Base-by-base conservation (phyloP, 1,140 invertebrate species). In the Frieseomelitta varia region DNA sequence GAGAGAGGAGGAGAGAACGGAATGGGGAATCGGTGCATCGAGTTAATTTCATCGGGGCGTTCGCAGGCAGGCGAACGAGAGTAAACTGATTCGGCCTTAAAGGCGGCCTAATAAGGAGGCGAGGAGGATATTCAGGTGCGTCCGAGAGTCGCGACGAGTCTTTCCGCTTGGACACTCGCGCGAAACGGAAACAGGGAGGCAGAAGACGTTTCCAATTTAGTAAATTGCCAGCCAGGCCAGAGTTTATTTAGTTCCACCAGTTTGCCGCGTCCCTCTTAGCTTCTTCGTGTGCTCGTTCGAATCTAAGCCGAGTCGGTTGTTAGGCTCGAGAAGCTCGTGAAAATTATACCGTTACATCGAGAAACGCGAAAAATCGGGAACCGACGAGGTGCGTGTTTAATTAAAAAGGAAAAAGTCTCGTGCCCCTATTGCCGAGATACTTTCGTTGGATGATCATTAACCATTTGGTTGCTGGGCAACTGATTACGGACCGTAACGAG, bases 201-300 rank as follows among this genome's bases (percentile, higher is more conserved):
- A 39, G 39, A 4, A 63, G 55, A 65, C 30, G 67, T 71, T 6
- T 78, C 73, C 73, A 88, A 87, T 84, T 77, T 88, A 78, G 21
- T 51, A 78, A 87, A 87, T 67, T 55, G 61, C n/a, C n/a, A 8
- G 55, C 51, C 17, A 69, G 24, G 24, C 12, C 58, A 14, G 56
- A 30, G 39, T 63, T 30, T 61, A n/a, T n/a, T 61, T 61, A 61
- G 24, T 61, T 61, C 58, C 58, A 61, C 58, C 39, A 47, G 39
- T 47, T 47, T 47, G 24, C 14, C 58, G 58, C n/a, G n/a, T 14
- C 11, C 58, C n/a, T 4, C 24, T 24, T 14, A 61, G 21, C 56
- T 39, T 17, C 51, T 39, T 24, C 19, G 55, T 15, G 47, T 15
- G 47, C n/a, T 51, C 47, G 39, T 17, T 27, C 34, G 30, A 34